Base-by-base conservation (phyloP, 2,113 vertebrate species). In the Rattus rattus region DNA sequence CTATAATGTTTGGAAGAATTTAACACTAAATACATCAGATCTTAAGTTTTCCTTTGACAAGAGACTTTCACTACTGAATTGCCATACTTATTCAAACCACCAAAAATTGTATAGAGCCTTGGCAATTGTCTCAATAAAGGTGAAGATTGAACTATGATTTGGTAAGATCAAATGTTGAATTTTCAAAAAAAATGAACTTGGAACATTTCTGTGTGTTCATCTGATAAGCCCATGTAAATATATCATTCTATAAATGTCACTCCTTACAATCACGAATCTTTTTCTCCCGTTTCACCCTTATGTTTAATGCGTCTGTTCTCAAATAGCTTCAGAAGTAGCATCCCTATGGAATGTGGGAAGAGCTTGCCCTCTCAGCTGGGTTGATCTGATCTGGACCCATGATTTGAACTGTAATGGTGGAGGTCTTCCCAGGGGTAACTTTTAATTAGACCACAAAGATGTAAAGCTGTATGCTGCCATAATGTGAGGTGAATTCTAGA, bases 111-210 rank as follows among this genome's bases (percentile, higher is more conserved):
- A 10, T 17, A 63, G 22, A 77, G 7, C 30, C 49, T 76, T 76
- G 33, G 0, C 16, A 77, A n/a, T 30, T 49, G 33, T n/a, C 2
- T 85, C 61, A 84, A 43, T 84, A 84, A 77, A 77, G 22, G 39
- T 52, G 7, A 61, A 95, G 43, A 28, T 3, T 26, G 11, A 87
- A 72, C 7, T 89, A 0, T 92, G 14, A 79, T 91, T 95, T 94
- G 5, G 7, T 69, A 14, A 80, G 39, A 67, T 52, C 10, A 39
- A 73, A 54, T 80, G 63, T 73, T 54, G 93, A 86, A 28, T 63
- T 93, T 77, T 96, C 95, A 49, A 89, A 63, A 96, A 92, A 96
- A 92, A 69, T 33, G 36, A 90, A 49, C 7, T 84, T 77, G n/a
- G 26, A 70, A 26, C 0, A 47, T 93, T 76, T 92, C 75, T 52